Base-by-base conservation (phyloP, 2,113 vertebrate genomes). In the Corythoichthys intestinalis region DNA sequence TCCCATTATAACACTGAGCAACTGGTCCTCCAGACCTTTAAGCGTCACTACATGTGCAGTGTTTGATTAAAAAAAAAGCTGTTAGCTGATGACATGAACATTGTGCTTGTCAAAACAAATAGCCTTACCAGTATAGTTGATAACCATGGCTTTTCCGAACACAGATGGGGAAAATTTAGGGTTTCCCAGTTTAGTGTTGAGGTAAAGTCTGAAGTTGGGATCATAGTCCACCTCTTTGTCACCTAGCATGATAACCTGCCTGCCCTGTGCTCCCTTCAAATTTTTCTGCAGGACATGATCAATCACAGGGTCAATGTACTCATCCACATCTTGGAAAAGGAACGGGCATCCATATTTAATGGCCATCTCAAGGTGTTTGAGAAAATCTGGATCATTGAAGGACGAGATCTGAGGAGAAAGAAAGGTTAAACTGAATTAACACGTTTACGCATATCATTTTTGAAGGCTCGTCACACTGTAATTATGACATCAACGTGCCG, bases 151-250 rank as follows among this genome's bases (percentile, higher is more conserved):
- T 84, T 97, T 98, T 67, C 96, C 95, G 81, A 98, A 99, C 73
- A 98, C 94, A 0, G 96, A 94, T 0, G 96, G 97, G 2, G 93
- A 91, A 79, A 93, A 98, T 74, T 93, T 93, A 15, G 97, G 97
- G 73, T 98, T 99, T 1, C 93, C 82, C 77, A 98, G 87, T 83
- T 96, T 98, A 80, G 95, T 97, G 90, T 96, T 97, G 69, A 98
- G 90, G 75, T 98, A 98, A 44, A 98, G 91, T 78, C 91, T 93
- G 79, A 99, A 99, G 85, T 93, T 97, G 34, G 92, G 90, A 72
- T 98, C 94, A 37, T 95, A 99, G 83, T 97, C 95, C 2, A 98
- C 93, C 54, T 98, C 96, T 80, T 96, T 98, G 90, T 98, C 97
- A 4, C 96, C 97, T n/a, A 98, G 87, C 46, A 92, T 70, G 62